Evolutionary conservation across 2,888 invertebrate species (phyloP).

Genomic region (Ornithoptera alexandrae): DNA sequence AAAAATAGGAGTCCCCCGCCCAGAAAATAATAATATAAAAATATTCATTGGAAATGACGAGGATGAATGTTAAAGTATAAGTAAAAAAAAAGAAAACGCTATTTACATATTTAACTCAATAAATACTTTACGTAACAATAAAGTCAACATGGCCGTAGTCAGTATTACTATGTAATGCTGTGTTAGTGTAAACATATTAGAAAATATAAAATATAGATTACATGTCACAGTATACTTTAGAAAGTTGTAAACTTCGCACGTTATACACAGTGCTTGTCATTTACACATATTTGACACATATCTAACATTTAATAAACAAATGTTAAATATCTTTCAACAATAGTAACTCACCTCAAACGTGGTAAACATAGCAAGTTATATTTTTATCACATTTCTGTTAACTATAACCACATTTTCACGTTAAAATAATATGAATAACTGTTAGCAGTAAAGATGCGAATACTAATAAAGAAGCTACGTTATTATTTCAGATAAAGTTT

Average conservation of each 20-base stretch:
- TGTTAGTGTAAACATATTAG: not conserved
- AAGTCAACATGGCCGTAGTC: too few species aligned
- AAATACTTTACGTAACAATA: too few species aligned
- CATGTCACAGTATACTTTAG: not conserved
- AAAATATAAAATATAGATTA: not conserved
- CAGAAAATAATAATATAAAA: too few species aligned
- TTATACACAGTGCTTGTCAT: not conserved
- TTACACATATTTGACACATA: not conserved
- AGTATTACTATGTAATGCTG: too few species aligned
- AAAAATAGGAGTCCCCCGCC: too few species aligned
- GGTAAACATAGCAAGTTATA: constrained; percentile 30
- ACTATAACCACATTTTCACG: constrained; percentile 9
- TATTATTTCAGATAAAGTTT: constrained; percentile 20
- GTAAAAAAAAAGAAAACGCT: too few species aligned
- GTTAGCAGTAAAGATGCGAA: constrained; percentile 7
- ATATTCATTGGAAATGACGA: too few species aligned
- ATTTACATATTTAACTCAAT: too few species aligned
- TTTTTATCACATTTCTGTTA: constrained; percentile 11
- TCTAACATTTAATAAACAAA: not conserved
- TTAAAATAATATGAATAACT: constrained; percentile 7
- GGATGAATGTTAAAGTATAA: too few species aligned
- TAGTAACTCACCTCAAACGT: constrained; percentile 34
- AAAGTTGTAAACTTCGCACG: not conserved
- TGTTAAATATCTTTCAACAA: constrained; percentile 17
- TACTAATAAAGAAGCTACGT: constrained; percentile 9